A percentile compares a stretch with the other conserved stretches of the same genome.
These are phyloP conservation scores for Ichneumoninae sp. DNA, from an alignment of 2,888 invertebrate genomes.

Conservation along the genomic window DNA sequence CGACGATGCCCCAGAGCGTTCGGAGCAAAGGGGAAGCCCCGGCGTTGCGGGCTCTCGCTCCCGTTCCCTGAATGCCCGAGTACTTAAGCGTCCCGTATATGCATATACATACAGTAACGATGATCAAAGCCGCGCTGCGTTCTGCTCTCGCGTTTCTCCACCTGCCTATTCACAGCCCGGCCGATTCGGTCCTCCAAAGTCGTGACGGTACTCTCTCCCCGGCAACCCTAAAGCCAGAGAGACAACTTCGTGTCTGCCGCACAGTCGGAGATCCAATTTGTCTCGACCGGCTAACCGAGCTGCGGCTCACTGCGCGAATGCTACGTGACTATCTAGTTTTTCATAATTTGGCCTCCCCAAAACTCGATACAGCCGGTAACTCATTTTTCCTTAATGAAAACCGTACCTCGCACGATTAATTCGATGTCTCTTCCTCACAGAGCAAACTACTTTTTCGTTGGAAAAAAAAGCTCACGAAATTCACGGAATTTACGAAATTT, in stretches of 20 bases:
- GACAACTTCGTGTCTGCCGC: constrained; percentile 29
- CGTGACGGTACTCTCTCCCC: constrained; percentile 31
- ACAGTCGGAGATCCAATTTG: constrained; percentile 31
- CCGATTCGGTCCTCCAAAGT: constrained; percentile 25
- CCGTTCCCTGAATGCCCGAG: constrained; percentile 4
- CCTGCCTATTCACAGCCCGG: constrained; percentile 27
- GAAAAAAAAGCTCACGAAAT: no score
- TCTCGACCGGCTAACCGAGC: constrained; percentile 26
- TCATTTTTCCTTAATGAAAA: neutral
- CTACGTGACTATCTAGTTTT: constrained; percentile 9
- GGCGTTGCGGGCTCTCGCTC: constrained; percentile 17
- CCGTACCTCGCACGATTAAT: neutral
- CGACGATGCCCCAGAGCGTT: neutral
- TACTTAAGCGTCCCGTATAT: constrained; percentile 37
- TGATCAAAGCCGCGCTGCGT: constrained; percentile 41
- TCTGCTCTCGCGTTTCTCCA: constrained; percentile 43
- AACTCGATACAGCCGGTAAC: neutral
- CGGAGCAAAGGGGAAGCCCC: constrained; percentile 16
- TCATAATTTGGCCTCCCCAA: neutral
- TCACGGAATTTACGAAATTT: neutral
- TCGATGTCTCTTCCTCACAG: neutral
- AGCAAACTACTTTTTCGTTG: neutral
- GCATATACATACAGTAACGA: constrained; percentile 21
- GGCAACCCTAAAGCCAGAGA: constrained; percentile 6
- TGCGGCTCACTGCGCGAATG: constrained; percentile 15